Conservation (phyloP, 2,888 invertebrate species). For the Dinocampus coccinellae region DNA sequence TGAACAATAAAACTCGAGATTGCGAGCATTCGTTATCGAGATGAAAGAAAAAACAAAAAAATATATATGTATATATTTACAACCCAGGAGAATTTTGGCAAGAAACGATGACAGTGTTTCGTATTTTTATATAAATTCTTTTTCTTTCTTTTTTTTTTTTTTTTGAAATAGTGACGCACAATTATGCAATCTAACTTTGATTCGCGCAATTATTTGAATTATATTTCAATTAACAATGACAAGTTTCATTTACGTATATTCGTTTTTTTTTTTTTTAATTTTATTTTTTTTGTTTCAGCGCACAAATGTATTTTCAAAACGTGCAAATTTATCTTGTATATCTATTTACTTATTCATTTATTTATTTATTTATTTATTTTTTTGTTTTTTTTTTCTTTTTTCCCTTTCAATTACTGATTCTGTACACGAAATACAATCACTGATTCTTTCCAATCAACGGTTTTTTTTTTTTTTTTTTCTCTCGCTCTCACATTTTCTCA, state of each 20-base stretch:
- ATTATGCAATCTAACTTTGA: constrained; percentile 33
- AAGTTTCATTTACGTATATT: constrained; percentile 50
- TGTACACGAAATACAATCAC: constrained; percentile 32
- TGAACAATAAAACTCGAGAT: constrained; percentile 3
- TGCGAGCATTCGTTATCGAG: constrained; percentile 31
- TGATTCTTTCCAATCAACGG: constrained; percentile 19
- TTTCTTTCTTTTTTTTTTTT: no score
- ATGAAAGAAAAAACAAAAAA: constrained; percentile 40
- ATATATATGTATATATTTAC: constrained; percentile 56
- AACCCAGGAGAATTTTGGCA: constrained; percentile 38
- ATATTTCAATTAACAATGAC: constrained; percentile 48
- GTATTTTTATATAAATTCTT: constrained; percentile 33
- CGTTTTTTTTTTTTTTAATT: constrained; percentile 36
- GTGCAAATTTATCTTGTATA: constrained; percentile 28
- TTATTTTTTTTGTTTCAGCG: constrained; percentile 26
- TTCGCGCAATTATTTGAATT: constrained; percentile 39
- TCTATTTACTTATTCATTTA: no score
- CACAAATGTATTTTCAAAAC: constrained; percentile 29
- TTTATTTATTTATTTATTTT: no score
- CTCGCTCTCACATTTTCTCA: neutral
- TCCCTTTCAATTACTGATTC: constrained; percentile 41
- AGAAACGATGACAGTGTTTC: constrained; percentile 49
- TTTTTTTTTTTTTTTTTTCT: neutral
- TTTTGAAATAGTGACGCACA: constrained; percentile 38
- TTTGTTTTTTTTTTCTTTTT: neutral